A percentile compares a stretch with the other conserved stretches of the same genome.
Evolutionary conservation across 1,140 invertebrate species (phyloP).

Genomic region (Nylanderia fulva): DNA sequence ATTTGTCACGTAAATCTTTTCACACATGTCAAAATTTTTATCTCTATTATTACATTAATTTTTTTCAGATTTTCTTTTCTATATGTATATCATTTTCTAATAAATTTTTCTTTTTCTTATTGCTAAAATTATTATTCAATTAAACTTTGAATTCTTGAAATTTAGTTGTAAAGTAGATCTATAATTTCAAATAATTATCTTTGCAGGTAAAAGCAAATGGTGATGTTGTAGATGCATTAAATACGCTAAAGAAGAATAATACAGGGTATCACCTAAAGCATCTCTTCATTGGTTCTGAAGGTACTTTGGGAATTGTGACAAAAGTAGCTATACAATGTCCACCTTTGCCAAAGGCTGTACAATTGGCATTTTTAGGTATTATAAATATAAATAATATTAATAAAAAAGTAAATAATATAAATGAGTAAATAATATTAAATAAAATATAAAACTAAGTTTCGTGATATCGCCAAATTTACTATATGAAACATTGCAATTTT

Average conservation of each 20-base stretch:
- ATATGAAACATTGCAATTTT: not conserved
- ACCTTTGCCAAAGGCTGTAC: conserved; percentile 91
- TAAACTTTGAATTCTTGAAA: not conserved
- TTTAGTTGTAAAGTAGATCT: not conserved
- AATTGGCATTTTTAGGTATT: conserved; percentile 95
- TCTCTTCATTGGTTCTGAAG: conserved; percentile 98
- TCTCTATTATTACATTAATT: conserved; percentile 3
- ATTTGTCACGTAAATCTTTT: not conserved
- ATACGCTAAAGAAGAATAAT: conserved; percentile 97
- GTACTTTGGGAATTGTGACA: conserved; percentile 97
- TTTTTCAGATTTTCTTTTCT: not conserved
- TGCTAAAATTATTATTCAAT: not conserved
- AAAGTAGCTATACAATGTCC: conserved; percentile 97
- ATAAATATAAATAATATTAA: conserved; percentile 82
- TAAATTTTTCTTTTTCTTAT: not conserved
- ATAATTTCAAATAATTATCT: not conserved
- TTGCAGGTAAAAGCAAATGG: conserved; percentile 95
- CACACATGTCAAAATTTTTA: not conserved
- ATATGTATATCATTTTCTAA: not conserved
- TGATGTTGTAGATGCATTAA: conserved; percentile 94
- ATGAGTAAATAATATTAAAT: no score
- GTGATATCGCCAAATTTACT: not conserved
- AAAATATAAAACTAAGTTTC: conserved; percentile 4
- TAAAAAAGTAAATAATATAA: no score
- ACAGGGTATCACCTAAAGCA: conserved; percentile 99